Base-by-base conservation (phyloP, 2,888 invertebrate species). In the Gryllus longicercus region DNA sequence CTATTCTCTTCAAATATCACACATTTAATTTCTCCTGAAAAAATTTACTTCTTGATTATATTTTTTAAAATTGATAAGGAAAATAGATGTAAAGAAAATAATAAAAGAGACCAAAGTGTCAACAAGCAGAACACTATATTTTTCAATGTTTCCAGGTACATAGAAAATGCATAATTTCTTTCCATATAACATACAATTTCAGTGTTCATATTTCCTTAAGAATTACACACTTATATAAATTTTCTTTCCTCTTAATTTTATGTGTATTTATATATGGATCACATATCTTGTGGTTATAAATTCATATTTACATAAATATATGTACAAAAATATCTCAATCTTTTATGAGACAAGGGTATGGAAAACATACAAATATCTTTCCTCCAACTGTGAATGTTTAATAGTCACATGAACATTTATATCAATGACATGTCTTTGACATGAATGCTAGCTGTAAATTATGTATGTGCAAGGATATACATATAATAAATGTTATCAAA, bases 261-360 rank as follows among this genome's bases (percentile, higher is more conserved):
- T 38, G 38, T 38, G 38, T 63, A 63, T 63, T 63, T 63, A 63
- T 63, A 63, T 63, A 63, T 63, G 63, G 63, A 63, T 63, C 63
- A 63, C 63, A 63, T 63, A 63, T n/a, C 38, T 38, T 63, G 16
- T 63, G 63, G 63, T 63, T 63, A 63, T 63, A 63, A 63, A 63
- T 63, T 63, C 63, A 63, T 63, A 63, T 63, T 63, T 63, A 63
- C 63, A 63, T 63, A 63, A 63, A 79, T 76, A 79, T 79, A 79
- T 79, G 79, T 79, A 79, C 79, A 79, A 79, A 79, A 79, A 79
- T 79, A 79, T 75, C 75, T 79, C 50, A 76, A 21, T 77, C 76
- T 51, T 76, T 79, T 23, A 50, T 75, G 38, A 49, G 74, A 74
- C 74, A 74, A 74, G 78, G 74, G 38, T 74, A 50, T 50, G 38